These are phyloP conservation scores for Diogma glabrata DNA, from an alignment of 2,888 invertebrate species.

Conservation along the genomic window DNA sequence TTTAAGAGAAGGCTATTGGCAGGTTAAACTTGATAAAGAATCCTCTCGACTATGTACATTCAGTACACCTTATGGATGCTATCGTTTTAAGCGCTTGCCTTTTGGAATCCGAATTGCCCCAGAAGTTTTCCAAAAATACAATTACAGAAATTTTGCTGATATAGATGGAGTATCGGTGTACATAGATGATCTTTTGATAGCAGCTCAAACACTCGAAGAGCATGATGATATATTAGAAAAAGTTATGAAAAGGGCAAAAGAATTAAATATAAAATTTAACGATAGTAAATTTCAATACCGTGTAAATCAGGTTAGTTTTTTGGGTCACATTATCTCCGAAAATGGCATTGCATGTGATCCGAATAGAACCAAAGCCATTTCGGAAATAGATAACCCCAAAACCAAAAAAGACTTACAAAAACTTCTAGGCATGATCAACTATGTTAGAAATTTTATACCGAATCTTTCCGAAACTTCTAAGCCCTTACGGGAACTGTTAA, in stretches of 20 bases:
- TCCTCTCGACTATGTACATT: too few species aligned
- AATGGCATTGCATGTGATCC: background rate
- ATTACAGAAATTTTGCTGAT: background rate
- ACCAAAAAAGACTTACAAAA: background rate
- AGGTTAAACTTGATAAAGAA: too few species aligned
- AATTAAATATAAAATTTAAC: too few species aligned
- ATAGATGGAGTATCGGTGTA: too few species aligned
- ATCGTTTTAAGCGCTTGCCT: conserved; percentile 11
- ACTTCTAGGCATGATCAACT: conserved; percentile 17
- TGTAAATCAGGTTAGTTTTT: background rate
- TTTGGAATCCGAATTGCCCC: background rate
- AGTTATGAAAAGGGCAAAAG: too few species aligned
- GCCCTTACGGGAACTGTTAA: conserved; percentile 16
- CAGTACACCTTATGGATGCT: too few species aligned
- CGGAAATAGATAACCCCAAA: too few species aligned
- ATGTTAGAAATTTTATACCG: conserved; percentile 15
- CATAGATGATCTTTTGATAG: too few species aligned
- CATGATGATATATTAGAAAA: background rate
- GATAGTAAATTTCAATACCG: too few species aligned
- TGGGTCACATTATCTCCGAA: background rate
- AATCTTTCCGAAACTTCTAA: conserved; percentile 15
- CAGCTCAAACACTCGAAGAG: background rate
- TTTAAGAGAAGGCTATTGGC: conserved; percentile 17
- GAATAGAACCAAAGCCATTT: background rate
- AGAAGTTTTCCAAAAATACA: background rate